Conservation (phyloP, 37 sponge, comb jelly and placozoan species). For the Amphimedon queenslandica region DNA sequence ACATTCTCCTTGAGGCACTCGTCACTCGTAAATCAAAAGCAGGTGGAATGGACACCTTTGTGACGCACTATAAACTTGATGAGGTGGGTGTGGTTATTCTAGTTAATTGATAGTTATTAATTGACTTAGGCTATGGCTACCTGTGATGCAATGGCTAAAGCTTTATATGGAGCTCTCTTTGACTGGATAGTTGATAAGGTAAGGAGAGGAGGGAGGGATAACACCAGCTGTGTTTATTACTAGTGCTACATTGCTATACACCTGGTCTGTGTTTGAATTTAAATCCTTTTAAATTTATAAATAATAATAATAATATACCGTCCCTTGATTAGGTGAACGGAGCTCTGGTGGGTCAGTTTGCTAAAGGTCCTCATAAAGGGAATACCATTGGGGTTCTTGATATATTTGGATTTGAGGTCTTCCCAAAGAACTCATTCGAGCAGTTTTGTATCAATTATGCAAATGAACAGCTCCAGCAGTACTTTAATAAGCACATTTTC, state of each 20-base stretch:
- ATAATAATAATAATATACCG: background rate
- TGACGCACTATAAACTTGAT: slow-evolving; percentile 55
- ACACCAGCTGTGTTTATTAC: background rate
- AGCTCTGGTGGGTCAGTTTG: background rate
- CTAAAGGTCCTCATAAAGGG: slow-evolving; percentile 28
- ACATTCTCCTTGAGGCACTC: slow-evolving; percentile 49
- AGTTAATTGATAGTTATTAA: background rate
- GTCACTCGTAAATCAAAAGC: slow-evolving; percentile 62
- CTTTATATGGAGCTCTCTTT: slow-evolving; percentile 93
- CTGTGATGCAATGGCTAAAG: slow-evolving; percentile 91
- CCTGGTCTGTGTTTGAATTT: background rate
- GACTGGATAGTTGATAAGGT: slow-evolving; percentile 92
- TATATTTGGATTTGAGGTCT: slow-evolving; percentile 98
- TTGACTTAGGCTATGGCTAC: slow-evolving; percentile 64
- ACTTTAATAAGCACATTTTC: slow-evolving; percentile 98
- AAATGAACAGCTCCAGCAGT: slow-evolving; percentile 97
- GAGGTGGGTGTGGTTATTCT: slow-evolving; percentile 27
- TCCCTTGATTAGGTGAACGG: slow-evolving; percentile 27
- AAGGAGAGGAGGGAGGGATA: too few relatives aligned
- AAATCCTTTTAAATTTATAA: background rate
- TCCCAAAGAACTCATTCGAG: slow-evolving; percentile 90
- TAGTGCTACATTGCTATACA: too few relatives aligned
- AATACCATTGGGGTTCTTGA: slow-evolving; percentile 92
- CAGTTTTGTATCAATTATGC: slow-evolving; percentile 99
- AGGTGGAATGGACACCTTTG: slow-evolving; percentile 61